Base-by-base conservation (phyloP, 2,113 vertebrate genomes). In the Grammomys surdaster region DNA sequence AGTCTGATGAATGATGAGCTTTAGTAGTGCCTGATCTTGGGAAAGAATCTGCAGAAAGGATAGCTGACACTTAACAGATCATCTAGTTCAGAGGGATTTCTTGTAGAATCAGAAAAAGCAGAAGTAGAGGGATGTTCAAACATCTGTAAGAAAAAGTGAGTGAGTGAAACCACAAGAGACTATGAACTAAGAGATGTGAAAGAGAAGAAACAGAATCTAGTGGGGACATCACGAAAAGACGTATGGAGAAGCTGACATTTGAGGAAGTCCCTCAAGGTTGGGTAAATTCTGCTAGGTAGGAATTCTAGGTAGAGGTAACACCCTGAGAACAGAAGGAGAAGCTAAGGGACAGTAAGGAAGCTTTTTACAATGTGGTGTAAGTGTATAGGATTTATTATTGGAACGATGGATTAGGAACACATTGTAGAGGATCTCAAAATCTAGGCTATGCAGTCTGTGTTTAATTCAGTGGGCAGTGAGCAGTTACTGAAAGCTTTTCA, bases 401-500 rank as follows among this genome's bases (percentile, higher is more conserved):
- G 85, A 90, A 85, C 84, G n/a, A 8, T 75, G 16, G 1, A 10
- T 70, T 84, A 54, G 48, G 17, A 56, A 40, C 40, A 65, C 46
- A 46, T 12, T 5, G 0, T 46, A 93, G 22, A 91, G 14, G 20
- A 40, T 48, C 65, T 73, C 60, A 84, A 93, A 89, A 69, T 51
- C 17, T 40, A 87, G 19, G 22, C n/a, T 86, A 86, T 70, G 28
- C 87, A 20, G 24, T 54, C 60, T 75, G 20, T 48, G 19, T 7
- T 87, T 90, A n/a, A 67, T 46, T 51, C 76, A 70, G 4, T 24
- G 31, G 63, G 48, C 51, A 89, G 33, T 6, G 20, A 13, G 80
- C 65, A 89, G 24, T 54, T 65, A 65, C 0, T 80, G 75, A 78
- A 69, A 24, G 14, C 86, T 92, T 89, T 96, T 95, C 76, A 85